A percentile compares a stretch with the other conserved stretches of the same genome.
phyloP scores from a whole-genome alignment of 2,888 invertebrate genomes.

The Microplitis deprimator region DNA sequence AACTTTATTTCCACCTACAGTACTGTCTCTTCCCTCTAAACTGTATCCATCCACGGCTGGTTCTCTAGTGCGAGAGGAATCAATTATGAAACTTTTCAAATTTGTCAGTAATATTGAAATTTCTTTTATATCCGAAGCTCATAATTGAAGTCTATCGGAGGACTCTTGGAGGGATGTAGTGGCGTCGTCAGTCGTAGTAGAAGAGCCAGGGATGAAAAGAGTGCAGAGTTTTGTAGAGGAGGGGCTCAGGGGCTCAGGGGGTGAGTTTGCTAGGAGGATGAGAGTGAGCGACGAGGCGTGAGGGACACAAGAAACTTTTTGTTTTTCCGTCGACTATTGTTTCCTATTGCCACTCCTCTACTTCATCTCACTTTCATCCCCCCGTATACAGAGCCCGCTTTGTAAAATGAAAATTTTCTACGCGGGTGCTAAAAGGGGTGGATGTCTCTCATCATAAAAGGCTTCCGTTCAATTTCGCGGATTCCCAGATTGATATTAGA shows the following conservation, averaged over 20 bases:
- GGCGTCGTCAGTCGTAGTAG: conserved; percentile 42
- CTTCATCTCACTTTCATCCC: conserved; percentile 28
- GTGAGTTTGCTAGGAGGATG: conserved; percentile 45
- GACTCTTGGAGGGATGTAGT: conserved; percentile 55
- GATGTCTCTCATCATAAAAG: conserved; percentile 56
- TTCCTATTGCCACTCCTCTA: conserved; percentile 60
- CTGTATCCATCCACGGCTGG: background rate
- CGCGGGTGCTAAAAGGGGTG: conserved; percentile 43
- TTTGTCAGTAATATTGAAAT: conserved; percentile 72
- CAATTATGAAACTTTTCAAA: conserved; percentile 71
- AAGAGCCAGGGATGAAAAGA: conserved; percentile 41
- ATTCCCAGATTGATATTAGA: conserved; percentile 47
- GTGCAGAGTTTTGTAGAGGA: conserved; percentile 23
- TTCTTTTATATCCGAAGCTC: conserved; percentile 68
- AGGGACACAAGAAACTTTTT: conserved; percentile 62
- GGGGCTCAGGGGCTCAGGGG: conserved; percentile 40
- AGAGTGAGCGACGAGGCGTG: conserved; percentile 43
- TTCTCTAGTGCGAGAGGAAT: conserved; percentile 59
- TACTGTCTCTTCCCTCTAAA: conserved; percentile 26
- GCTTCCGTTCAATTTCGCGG: conserved; percentile 64
- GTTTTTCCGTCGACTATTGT: conserved; percentile 68
- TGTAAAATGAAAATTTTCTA: conserved; percentile 51
- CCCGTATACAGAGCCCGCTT: conserved; percentile 35
- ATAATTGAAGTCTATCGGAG: conserved; percentile 70
- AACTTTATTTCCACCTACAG: conserved; percentile 35